Evolutionary conservation across 2,888 invertebrate genomes (phyloP), one percentile per base, ranked within the genome.

Genomic region (Leucania comma): DNA sequence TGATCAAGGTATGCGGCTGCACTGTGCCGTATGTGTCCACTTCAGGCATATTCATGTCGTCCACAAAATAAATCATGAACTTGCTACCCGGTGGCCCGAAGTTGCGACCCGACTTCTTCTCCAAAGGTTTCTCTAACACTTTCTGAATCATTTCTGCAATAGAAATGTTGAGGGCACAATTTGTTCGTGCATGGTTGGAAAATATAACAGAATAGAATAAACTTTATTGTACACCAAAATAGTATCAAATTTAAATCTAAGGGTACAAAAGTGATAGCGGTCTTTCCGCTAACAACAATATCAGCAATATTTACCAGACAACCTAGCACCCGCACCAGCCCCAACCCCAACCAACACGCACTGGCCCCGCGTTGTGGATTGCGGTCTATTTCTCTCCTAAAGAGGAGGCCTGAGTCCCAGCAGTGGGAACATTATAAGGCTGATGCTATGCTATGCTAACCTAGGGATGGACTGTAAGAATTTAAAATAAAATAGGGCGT

Each of bases 11-110:
- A 89, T 99, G 99, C 0, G 99, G 99, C 90, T 99, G 99, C 20
- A 99, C 99, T 0, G 99, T 99, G 69, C 98, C 98, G 91, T 99
- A 99, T 68, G 97, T 97, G 92, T 99, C 99, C 4, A 99, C 99
- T 95, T 99, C 99, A 0, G 99, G 99, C 99, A 99, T 99, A 91
- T 99, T 99, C 97, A 99, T 97, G 88, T 99, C 99, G 88, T 99
- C 99, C 70, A 99, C 97, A 91, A 99, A 99, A 93, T 99, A 99
- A 66, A 99, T 97, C 96, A 99, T 97, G 26, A 97, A 97, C 92
- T 99, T 99, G 89, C 97, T 98, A n/a, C 99, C 99, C 0, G 98
- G 98, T 0, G 99, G 99, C 0, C 98, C 99, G 89, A 97, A 99
- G 91, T 98, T 99, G 69, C 98, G 97, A 0, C 99, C 99, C 0